Evolutionary conservation across 1,140 invertebrate species (phyloP).

Genomic region (Procambarus clarkii): DNA sequence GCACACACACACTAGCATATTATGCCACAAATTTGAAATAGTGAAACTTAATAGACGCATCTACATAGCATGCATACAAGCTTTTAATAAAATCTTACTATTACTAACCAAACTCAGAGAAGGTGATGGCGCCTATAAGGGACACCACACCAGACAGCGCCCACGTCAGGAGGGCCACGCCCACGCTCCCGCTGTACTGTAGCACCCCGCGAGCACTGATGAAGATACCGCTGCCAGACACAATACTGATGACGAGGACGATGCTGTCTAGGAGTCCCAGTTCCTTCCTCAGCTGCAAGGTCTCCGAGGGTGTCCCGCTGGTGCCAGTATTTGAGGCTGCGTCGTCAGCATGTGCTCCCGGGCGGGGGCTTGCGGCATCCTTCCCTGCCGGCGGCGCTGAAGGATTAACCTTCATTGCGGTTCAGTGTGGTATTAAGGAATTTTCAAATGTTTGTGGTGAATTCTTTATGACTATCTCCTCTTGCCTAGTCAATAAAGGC

Average conservation of each 20-base stretch:
- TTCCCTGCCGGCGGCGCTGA: not conserved
- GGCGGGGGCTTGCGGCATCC: not conserved
- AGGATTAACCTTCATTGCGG: not conserved
- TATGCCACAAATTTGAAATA: no score
- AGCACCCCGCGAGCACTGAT: slow-evolving; percentile 25
- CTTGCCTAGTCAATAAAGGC: no score
- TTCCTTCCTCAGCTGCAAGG: not conserved
- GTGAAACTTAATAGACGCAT: no score
- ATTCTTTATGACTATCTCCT: no score
- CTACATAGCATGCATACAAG: no score
- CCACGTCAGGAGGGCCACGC: slow-evolving; percentile 20
- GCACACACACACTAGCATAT: no score
- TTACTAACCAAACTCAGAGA: slow-evolving; percentile 18
- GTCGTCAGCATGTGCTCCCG: not conserved
- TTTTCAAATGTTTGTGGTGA: no score
- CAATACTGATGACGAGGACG: not conserved
- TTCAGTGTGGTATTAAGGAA: not conserved
- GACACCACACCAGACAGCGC: slow-evolving; percentile 2
- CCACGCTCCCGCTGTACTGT: slow-evolving; percentile 39
- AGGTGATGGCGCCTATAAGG: slow-evolving; percentile 11
- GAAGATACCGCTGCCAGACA: slow-evolving; percentile 27
- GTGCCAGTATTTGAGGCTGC: not conserved
- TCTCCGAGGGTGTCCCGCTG: not conserved
- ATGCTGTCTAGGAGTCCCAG: slow-evolving; percentile 13
- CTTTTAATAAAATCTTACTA: no score